Evolutionary conservation across 2,888 invertebrate species (phyloP).

Genomic region (Athrips mouffetella): DNA sequence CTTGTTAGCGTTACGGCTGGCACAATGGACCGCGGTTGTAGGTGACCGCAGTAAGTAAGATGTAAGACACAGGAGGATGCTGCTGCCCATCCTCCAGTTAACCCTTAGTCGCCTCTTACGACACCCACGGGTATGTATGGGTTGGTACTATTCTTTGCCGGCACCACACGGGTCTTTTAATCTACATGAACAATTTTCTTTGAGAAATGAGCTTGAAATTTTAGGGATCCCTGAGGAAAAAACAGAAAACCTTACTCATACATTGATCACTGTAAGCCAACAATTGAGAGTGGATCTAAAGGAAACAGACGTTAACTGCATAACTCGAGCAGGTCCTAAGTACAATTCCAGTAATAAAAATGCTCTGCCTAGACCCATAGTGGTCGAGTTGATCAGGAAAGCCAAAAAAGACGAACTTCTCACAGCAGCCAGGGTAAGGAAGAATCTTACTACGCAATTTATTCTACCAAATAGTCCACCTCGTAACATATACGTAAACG

Average conservation of each 20-base stretch:
- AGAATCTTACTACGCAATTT: not conserved
- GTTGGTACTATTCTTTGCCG: no score
- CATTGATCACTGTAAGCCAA: not conserved
- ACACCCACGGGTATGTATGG: no score
- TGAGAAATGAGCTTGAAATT: not conserved
- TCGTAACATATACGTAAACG: not conserved
- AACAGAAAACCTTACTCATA: not conserved
- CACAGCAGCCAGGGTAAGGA: not conserved
- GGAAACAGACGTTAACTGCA: not conserved
- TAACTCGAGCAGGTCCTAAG: not conserved
- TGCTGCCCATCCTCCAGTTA: no score
- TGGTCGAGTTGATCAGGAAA: not conserved
- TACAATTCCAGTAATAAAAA: not conserved
- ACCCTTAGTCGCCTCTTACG: no score
- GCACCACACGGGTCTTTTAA: no score
- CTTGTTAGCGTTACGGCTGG: no score
- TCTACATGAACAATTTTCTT: not conserved
- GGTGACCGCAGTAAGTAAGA: no score
- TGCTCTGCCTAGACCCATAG: not conserved
- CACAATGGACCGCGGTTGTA: no score
- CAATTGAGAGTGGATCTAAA: not conserved
- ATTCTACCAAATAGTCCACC: not conserved
- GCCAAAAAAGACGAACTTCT: not conserved
- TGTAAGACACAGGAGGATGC: no score
- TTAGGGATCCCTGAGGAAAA: not conserved